Percentiles rank a stretch among this genome's conserved stretches.
Evolutionary conservation across 2,113 vertebrate genomes (phyloP).

Genomic region (Chlorodrepanis virens): DNA sequence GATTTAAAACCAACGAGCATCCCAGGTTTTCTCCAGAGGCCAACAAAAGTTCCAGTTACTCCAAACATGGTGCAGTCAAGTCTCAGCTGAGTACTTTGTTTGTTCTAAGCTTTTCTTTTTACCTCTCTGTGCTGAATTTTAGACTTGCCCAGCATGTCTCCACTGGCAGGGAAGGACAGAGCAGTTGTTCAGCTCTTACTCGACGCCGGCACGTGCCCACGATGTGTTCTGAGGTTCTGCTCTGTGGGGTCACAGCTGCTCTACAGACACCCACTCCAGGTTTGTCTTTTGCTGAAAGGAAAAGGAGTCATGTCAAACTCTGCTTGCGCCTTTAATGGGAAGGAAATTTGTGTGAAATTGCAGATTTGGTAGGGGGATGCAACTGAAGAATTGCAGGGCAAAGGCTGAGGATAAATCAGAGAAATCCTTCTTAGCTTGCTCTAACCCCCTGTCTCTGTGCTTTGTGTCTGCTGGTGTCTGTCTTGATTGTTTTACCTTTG

Average conservation of each 20-base stretch:
- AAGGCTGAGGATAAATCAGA: neutral
- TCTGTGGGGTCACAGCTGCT: slow-evolving; percentile 76
- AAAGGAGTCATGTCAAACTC: neutral
- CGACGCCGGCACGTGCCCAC: slow-evolving; percentile 83
- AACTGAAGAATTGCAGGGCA: neutral
- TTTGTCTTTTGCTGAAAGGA: slow-evolving; percentile 34
- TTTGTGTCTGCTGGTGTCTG: neutral
- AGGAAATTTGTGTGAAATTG: neutral
- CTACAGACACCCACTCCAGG: slow-evolving; percentile 82
- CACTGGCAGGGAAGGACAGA: slow-evolving; percentile 83
- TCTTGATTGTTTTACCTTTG: neutral
- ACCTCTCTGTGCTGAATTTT: neutral
- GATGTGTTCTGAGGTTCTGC: slow-evolving; percentile 93
- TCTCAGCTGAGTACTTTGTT: neutral
- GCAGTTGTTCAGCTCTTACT: slow-evolving; percentile 79
- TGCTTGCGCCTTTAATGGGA: neutral
- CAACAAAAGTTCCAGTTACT: neutral
- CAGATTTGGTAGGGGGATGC: neutral
- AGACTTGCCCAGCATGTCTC: slow-evolving; percentile 74
- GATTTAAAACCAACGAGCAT: neutral
- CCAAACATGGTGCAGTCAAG: neutral
- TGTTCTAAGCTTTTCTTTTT: neutral
- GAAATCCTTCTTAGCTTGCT: neutral
- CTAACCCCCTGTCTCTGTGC: neutral
- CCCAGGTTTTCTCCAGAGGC: neutral